Conservation (phyloP, 2,888 invertebrate genomes). For the Baronia brevicornis region DNA sequence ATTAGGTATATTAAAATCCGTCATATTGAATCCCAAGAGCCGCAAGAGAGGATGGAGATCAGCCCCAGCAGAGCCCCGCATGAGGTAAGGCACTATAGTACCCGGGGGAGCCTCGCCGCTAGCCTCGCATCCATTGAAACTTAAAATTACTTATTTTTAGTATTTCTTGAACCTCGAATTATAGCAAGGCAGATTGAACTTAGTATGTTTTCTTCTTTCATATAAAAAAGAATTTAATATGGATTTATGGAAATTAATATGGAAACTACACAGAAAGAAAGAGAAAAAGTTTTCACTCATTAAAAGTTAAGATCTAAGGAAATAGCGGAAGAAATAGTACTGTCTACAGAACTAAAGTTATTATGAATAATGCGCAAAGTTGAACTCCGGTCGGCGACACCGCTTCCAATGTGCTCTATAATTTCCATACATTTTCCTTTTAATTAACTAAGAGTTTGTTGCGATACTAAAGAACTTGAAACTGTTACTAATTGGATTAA, state of each 20-base stretch:
- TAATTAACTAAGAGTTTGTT: conserved; percentile 6
- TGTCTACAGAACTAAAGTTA: conserved; percentile 25
- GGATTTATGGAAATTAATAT: not conserved
- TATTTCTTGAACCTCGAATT: too few species aligned
- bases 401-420: conserved; percentile 18
- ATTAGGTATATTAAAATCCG: too few species aligned
- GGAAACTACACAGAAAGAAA: not conserved
- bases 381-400: conserved; percentile 12
- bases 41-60: too few species aligned
- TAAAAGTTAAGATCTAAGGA: conserved; percentile 26
- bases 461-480: not conserved
- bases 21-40: too few species aligned
- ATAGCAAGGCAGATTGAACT: too few species aligned
- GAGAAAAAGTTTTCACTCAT: conserved; percentile 20
- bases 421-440: conserved; percentile 16
- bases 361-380: conserved; percentile 28
- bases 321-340: conserved; percentile 24
- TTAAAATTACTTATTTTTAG: too few species aligned
- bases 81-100: too few species aligned
- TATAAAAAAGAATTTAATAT: too few species aligned
- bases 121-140: too few species aligned
- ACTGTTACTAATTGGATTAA: not conserved
- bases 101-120: too few species aligned
- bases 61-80: too few species aligned
- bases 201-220: too few species aligned